Evolutionary conservation across 2,888 invertebrate genomes (phyloP).

Genomic region (Bombyx huttoni): DNA sequence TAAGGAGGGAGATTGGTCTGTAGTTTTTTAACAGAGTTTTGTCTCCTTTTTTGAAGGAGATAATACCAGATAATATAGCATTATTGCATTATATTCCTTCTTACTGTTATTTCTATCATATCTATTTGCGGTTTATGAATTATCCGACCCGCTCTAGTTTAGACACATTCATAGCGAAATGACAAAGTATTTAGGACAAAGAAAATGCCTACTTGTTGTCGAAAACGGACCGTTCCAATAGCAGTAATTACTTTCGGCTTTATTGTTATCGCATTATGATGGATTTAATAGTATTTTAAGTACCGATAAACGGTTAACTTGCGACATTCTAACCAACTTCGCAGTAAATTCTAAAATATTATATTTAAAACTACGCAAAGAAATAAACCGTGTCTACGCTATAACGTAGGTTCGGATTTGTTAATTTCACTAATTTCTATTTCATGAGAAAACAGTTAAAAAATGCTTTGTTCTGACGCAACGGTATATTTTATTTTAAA

Average conservation of each 20-base stretch:
- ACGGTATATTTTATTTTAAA: background rate
- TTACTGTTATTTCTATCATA: background rate
- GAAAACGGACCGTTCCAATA: background rate
- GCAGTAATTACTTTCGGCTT: background rate
- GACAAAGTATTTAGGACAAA: slow-evolving; percentile 1
- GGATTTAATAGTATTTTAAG: background rate
- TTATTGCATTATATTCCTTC: background rate
- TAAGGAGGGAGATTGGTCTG: no score
- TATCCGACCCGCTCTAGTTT: slow-evolving; percentile 1
- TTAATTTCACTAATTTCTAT: no score
- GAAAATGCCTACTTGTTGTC: background rate
- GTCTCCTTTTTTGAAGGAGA: no score
- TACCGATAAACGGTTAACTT: background rate
- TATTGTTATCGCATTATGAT: background rate
- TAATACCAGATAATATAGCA: no score
- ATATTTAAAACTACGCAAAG: background rate
- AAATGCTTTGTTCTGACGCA: background rate
- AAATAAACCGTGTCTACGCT: background rate
- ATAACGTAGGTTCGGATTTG: background rate
- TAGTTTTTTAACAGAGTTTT: no score
- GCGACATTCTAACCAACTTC: background rate
- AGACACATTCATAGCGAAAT: background rate
- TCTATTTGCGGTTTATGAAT: background rate
- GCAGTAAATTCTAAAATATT: background rate
- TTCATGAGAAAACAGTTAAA: background rate